Evolutionary conservation across 2,888 invertebrate species (phyloP).

Genomic region (Drosophila mercatorum): DNA sequence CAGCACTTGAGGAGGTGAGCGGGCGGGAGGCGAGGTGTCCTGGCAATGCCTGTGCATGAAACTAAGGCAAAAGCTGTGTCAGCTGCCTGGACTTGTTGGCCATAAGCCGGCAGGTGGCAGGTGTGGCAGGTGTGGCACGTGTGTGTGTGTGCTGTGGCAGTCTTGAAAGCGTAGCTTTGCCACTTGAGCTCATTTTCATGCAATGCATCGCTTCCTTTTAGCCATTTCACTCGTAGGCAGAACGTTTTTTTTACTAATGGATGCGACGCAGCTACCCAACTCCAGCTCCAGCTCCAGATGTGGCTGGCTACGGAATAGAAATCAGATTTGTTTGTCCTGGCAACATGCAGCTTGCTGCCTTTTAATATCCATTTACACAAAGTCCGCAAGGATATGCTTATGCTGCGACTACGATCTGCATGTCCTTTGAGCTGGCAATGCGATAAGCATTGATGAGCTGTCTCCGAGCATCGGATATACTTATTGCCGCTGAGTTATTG

Average conservation of each 20-base stretch:
- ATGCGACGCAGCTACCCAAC: slow-evolving; percentile 6
- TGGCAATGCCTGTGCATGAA: background rate
- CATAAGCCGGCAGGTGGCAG: slow-evolving; percentile 17
- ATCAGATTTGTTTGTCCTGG: slow-evolving; percentile 30
- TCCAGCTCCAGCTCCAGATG: slow-evolving; percentile 21
- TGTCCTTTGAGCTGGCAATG: background rate
- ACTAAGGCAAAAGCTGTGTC: slow-evolving; percentile 1
- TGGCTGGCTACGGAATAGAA: slow-evolving; percentile 26
- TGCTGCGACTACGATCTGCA: background rate
- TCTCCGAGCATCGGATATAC: too few relatives aligned
- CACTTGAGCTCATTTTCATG: slow-evolving; percentile 56
- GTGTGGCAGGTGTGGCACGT: slow-evolving; percentile 24
- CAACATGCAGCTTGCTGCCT: slow-evolving; percentile 1
- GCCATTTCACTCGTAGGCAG: slow-evolving; percentile 37
- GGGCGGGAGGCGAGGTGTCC: background rate
- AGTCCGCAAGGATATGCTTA: background rate
- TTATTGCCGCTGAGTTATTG: slow-evolving; percentile 16
- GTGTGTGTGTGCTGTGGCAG: slow-evolving; percentile 8
- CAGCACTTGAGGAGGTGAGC: slow-evolving; percentile 21
- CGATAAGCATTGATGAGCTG: background rate
- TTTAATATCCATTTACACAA: slow-evolving; percentile 4
- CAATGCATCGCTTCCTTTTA: slow-evolving; percentile 44
- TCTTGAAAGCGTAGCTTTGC: slow-evolving; percentile 15
- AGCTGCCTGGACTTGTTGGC: slow-evolving; percentile 9
- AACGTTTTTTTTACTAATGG: slow-evolving; percentile 23